Evolutionary conservation across 2,888 invertebrate genomes (phyloP).

Genomic region (Dynastes tityus): DNA sequence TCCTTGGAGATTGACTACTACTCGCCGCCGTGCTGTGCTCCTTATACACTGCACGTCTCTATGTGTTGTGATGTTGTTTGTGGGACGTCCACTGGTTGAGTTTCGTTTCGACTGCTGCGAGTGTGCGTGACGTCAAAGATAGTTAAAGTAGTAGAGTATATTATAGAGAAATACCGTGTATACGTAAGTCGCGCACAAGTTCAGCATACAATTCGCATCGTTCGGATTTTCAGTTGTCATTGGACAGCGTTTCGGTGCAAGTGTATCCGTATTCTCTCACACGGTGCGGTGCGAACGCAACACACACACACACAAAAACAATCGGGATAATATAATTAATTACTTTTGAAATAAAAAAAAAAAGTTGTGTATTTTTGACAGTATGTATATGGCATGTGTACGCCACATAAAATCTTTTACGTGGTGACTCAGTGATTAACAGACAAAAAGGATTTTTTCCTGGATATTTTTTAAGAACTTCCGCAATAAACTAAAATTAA

Average conservation of each 20-base stretch:
- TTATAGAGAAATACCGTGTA: conserved; percentile 31
- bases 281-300: background rate
- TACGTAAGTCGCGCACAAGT: conserved; percentile 44
- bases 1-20: conserved; percentile 12
- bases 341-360: background rate
- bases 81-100: conserved; percentile 42
- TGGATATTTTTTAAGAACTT: background rate
- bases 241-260: conserved; percentile 34
- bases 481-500: background rate
- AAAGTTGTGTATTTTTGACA: background rate
- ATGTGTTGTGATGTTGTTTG: conserved; percentile 33
- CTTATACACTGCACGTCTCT: background rate
- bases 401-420: background rate
- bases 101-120: conserved; percentile 25
- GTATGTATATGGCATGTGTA: too few species aligned
- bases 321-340: background rate
- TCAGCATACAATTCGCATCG: conserved; percentile 25
- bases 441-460: conserved; percentile 5
- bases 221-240: conserved; percentile 40
- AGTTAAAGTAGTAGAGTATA: conserved; percentile 41
- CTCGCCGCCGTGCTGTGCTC: background rate
- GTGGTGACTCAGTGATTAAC: conserved; percentile 6
- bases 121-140: conserved; percentile 45
- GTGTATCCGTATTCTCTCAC: conserved; percentile 15
- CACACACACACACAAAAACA: conserved; percentile 4